phyloP scores from a whole-genome alignment of 2,113 vertebrate genomes.

The Dicaeum eximium region DNA sequence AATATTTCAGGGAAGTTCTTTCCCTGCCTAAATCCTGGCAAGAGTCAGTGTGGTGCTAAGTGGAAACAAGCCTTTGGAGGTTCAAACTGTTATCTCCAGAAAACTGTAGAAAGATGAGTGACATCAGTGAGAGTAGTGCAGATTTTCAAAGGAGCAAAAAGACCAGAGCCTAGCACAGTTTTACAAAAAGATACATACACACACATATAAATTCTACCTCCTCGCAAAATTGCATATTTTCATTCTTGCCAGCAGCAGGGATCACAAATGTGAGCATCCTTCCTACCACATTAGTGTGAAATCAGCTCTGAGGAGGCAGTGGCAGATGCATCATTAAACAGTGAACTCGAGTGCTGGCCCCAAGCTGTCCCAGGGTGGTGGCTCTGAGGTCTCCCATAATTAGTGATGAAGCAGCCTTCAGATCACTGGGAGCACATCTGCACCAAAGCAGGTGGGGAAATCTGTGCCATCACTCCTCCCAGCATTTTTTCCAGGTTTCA shows the following conservation, averaged over 20 bases:
- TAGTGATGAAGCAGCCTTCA: neutral
- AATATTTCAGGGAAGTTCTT: neutral
- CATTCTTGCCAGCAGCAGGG: neutral
- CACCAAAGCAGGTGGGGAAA: neutral
- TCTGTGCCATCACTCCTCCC: neutral
- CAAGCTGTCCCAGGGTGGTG: neutral
- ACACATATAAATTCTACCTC: neutral
- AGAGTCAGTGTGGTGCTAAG: neutral
- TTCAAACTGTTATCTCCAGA: neutral
- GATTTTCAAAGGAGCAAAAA: neutral
- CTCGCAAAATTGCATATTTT: neutral
- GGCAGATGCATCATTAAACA: neutral
- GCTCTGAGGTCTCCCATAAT: neutral
- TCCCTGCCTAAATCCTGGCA: neutral
- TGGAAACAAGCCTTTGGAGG: neutral
- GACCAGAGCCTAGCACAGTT: neutral
- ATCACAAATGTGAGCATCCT: neutral
- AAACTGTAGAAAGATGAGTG: neutral
- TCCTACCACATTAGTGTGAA: neutral
- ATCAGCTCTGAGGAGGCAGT: neutral
- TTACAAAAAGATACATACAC: neutral
- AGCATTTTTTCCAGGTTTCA: neutral
- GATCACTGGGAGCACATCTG: neutral
- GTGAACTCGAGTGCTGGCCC: neutral
- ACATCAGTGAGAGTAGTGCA: neutral